Conservation (phyloP, 37 sponge, comb jelly and placozoan genomes). For the Eunapius fragilis region DNA sequence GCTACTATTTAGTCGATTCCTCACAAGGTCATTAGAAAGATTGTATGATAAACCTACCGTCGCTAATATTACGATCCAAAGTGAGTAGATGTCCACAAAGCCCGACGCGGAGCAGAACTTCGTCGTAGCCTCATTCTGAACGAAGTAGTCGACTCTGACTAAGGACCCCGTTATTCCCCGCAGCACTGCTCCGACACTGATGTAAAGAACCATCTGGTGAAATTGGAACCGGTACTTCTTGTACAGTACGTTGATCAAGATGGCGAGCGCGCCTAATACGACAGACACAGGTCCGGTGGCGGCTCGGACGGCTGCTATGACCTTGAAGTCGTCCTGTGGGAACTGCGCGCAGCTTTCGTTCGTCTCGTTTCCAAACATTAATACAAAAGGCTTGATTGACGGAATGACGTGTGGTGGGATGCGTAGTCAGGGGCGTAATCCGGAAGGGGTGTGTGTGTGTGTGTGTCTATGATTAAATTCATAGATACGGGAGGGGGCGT, state of each 20-base stretch:
- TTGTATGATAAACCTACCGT: not conserved
- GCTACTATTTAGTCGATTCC: not conserved
- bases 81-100: not conserved
- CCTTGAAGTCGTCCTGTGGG: not conserved
- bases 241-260: not conserved
- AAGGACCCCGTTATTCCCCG: not conserved
- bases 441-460: no score
- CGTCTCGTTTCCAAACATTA: not conserved
- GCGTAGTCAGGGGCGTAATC: no score
- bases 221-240: not conserved
- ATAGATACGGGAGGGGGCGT: no score
- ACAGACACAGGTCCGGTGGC: not conserved
- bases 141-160: not conserved
- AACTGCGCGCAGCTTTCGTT: not conserved
- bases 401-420: no score
- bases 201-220: not conserved
- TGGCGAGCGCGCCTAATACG: not conserved
- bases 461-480: no score
- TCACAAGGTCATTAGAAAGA: not conserved
- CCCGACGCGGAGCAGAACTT: not conserved
- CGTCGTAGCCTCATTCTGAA: not conserved
- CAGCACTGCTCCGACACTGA: not conserved
- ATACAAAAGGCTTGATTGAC: no score
- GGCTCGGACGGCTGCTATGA: not conserved
- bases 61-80: not conserved